phyloP scores from a whole-genome alignment of 1,140 invertebrate genomes.

The Tetranychus urticae region DNA sequence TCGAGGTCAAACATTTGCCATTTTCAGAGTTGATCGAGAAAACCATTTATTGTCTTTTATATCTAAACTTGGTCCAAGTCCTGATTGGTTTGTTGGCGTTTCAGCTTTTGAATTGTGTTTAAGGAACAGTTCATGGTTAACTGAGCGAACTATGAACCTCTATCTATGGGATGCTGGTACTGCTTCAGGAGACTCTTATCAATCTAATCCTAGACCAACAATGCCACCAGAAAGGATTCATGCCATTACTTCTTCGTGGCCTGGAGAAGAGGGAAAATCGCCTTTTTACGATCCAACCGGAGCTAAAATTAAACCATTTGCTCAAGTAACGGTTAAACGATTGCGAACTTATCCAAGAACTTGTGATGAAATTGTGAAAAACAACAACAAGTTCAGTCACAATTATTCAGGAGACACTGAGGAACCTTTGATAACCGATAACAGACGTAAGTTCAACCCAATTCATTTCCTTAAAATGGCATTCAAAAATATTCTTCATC shows the following conservation, averaged over 20 bases:
- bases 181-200: conserved; percentile 60
- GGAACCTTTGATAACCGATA: conserved; percentile 27
- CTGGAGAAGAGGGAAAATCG: conserved; percentile 29
- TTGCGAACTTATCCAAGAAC: background rate
- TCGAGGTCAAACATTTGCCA: conserved; percentile 35
- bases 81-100: conserved; percentile 89
- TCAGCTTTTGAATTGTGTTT: conserved; percentile 62
- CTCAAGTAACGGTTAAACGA: conserved; percentile 24
- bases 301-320: conserved; percentile 51
- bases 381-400: background rate
- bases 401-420: background rate
- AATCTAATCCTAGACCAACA: conserved; percentile 55
- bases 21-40: conserved; percentile 60
- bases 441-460: conserved; percentile 37
- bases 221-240: conserved; percentile 64
- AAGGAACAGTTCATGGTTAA: conserved; percentile 64
- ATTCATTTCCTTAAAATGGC: too few relatives aligned
- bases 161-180: conserved; percentile 87
- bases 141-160: conserved; percentile 48
- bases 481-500: too few relatives aligned
- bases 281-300: conserved; percentile 67
- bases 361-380: background rate
- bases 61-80: conserved; percentile 82
- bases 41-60: conserved; percentile 72
- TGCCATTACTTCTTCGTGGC: conserved; percentile 58